Conservation (phyloP, 92 coral and sea anemone genomes). For the Palythoa grandis region DNA sequence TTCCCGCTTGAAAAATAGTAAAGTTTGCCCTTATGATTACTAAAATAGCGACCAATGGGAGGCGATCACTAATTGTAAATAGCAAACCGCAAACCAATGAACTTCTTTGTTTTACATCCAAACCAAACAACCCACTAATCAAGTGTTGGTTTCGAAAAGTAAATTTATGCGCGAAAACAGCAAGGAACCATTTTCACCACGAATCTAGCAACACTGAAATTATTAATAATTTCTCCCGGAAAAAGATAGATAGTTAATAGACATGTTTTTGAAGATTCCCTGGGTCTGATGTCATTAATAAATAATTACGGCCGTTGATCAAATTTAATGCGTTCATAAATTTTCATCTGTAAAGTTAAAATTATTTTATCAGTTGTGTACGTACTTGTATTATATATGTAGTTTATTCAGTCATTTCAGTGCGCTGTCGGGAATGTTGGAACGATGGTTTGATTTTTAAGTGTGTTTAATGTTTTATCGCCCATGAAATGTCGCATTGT, state of each 20-base stretch:
- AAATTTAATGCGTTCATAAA: neutral
- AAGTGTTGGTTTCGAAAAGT: constrained; percentile 14
- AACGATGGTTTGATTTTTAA: neutral
- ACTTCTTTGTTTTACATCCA: constrained; percentile 10
- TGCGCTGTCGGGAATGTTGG: neutral
- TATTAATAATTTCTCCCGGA: constrained; percentile 1
- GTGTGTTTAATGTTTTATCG: neutral
- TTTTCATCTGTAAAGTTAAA: constrained; percentile 8
- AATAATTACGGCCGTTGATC: neutral
- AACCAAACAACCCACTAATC: constrained; percentile 36
- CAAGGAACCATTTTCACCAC: neutral
- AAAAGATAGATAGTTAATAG: neutral
- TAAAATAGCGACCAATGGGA: constrained; percentile 43
- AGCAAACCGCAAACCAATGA: constrained; percentile 38
- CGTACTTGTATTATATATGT: neutral
- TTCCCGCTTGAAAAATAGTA: constrained; percentile 5
- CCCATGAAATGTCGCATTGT: neutral
- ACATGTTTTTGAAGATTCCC: neutral
- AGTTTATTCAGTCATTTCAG: neutral
- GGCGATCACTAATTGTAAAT: constrained; percentile 32
- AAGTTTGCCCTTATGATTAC: constrained; percentile 26
- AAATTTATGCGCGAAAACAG: constrained; percentile 21
- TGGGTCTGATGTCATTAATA: neutral
- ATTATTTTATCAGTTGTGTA: neutral
- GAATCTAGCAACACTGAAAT: neutral